Evolutionary conservation across 2,113 vertebrate genomes (phyloP), one percentile per base, ranked within the genome.

Genomic region (Leucopsar rothschildi): DNA sequence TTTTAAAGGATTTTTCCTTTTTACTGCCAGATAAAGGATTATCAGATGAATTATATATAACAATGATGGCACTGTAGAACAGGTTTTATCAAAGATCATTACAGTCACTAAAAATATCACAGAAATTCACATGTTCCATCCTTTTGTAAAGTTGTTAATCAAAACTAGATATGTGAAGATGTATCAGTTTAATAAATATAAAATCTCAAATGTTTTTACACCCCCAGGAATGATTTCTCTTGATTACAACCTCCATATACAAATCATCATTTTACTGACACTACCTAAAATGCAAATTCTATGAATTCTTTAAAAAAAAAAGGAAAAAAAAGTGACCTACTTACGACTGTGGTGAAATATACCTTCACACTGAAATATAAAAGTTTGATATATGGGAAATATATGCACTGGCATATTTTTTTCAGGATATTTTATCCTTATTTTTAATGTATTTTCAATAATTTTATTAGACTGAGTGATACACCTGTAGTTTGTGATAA

Each of bases 71-170:
- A 90, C 44, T 82, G 63, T 70, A 77, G 82, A 56, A 82, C 52
- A 94, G 35, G 60, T 90, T 96, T 94, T 96, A 90, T 61, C 60
- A 86, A 90, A 90, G 76, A 94, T 81, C 60, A 56, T 88, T 86
- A 73, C 22, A 88, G 64, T 66, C 68, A 52, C 92, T 92, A 93
- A 94, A 96, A 96, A 92, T 92, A 88, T 7, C 28, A 88, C 47
- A 52, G 71, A 93, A 90, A 88, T 88, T 91, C 90, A 79, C 23
- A 78, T 31, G n/a, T 3, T 92, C 28, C 25, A 53, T 69, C 53
- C n/a, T 64, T 64, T 18, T 86, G n/a, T 78, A 68, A 95, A 88
- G 18, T 22, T 78, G 28, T 75, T 93, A 86, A 81, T 70, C n/a
- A 21, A 90, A 92, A 78, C 25, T 6, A 71, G 50, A 73, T 20